Conservation (phyloP, 2,888 invertebrate species). For the Pedicia rivosa region DNA sequence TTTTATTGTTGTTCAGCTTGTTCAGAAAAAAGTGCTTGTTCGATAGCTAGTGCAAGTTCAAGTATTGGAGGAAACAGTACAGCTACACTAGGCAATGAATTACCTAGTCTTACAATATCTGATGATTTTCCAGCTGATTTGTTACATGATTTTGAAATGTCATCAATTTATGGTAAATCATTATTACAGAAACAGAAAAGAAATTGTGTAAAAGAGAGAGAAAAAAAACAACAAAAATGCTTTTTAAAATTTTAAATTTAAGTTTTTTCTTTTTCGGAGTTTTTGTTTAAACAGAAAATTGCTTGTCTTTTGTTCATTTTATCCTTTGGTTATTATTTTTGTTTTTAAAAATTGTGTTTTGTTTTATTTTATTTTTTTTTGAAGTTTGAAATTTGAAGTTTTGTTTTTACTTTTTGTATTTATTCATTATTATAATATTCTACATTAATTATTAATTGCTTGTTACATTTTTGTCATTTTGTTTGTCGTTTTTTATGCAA, state of each 20-base stretch:
- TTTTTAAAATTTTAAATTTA: constrained; percentile 5
- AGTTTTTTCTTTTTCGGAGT: constrained; percentile 6
- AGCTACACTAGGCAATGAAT: constrained; percentile 28
- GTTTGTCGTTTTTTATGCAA: no score
- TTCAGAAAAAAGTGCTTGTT: constrained; percentile 29
- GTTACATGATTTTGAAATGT: constrained; percentile 27
- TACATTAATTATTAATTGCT: no score
- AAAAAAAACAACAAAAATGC: constrained; percentile 3
- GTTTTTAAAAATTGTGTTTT: no score
- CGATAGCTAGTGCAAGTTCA: constrained; percentile 26
- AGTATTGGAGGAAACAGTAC: constrained; percentile 27
- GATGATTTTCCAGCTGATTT: constrained; percentile 31
- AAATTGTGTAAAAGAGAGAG: no score
- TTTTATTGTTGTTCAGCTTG: constrained; percentile 20
- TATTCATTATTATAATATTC: no score
- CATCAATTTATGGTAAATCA: constrained; percentile 30
- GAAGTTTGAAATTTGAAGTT: no score
- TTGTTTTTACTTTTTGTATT: no score
- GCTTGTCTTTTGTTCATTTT: no score
- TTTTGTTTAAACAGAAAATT: constrained; percentile 14
- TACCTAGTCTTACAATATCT: constrained; percentile 32
- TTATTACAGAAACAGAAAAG: no score
- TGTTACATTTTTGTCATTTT: no score
- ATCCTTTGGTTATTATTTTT: no score
- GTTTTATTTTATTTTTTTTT: no score